Base-by-base conservation (phyloP, 2,797 vertebrate species). In the Clarias laeviceps region DNA sequence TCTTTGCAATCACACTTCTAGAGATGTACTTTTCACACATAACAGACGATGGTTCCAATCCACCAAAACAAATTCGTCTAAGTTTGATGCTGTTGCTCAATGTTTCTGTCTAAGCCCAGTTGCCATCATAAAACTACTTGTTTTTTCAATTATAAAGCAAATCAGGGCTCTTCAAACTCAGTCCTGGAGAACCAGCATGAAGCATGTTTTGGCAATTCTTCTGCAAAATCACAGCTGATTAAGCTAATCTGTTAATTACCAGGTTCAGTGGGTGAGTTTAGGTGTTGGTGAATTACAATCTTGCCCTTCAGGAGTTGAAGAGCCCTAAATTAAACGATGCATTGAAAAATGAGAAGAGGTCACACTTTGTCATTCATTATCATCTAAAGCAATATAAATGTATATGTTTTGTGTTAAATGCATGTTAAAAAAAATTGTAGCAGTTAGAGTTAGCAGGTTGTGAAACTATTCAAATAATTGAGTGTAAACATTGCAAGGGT, bases 21-120 rank as follows among this genome's bases (percentile, higher is more conserved):
- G 59, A 57, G 84, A 57, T 80, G 78, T 83, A 85, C 83, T 83
- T 86, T 82, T 76, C 34, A 22, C 69, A 86, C 50, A 34, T 45
- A 82, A 88, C 37, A 80, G 83, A 87, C 72, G 15, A 80, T 18
- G 20, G 0, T 69, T 54, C 14, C 29, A 29, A 34, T n/a, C 15
- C 29, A 73, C 14, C 34, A 78, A 77, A 80, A 80, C 40, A 37
- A 40, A 79, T 79, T 76, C 40, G 69, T 69, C 62, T 57, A 61
- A 61, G 59, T 82, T 40, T 59, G 29, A 17, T 50, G 77, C 69
- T 11, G 22, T 54, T 85, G n/a, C 68, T 29, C 11, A 45, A 40
- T 24, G n/a, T 45, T 73, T 72, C 27, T 64, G 50, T 29, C 34
- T 12, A 74, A 65, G 57, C 40, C 9, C 40, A 66, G 22, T 37